These are phyloP conservation scores for Caenorhabditis panamensis DNA, from an alignment of 2,888 invertebrate species.

Conservation along the genomic window DNA sequence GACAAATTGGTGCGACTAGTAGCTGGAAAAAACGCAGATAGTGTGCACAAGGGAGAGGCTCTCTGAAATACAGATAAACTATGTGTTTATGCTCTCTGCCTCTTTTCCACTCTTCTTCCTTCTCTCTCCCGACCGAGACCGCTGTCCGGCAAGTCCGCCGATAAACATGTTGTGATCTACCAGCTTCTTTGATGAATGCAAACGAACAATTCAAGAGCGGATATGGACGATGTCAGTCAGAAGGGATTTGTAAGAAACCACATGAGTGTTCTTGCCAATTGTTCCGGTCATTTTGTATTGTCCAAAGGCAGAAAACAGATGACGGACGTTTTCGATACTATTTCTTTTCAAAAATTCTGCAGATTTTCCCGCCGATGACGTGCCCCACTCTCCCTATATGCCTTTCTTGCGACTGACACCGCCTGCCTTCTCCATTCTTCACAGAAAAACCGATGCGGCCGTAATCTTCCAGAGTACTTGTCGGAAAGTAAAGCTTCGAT, in stretches of 20 bases:
- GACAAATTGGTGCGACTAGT: slow-evolving; percentile 37
- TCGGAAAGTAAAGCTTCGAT: slow-evolving; percentile 59
- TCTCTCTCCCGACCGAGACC: slow-evolving; percentile 21
- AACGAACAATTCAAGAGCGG: slow-evolving; percentile 32
- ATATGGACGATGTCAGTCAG: slow-evolving; percentile 20
- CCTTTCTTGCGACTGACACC: slow-evolving; percentile 31
- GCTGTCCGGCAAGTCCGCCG: slow-evolving; percentile 55
- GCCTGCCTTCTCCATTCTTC: slow-evolving; percentile 41
- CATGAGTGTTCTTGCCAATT: slow-evolving; percentile 1
- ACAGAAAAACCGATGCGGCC: slow-evolving; percentile 60
- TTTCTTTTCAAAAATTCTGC: slow-evolving; percentile 46
- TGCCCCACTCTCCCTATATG: slow-evolving; percentile 19
- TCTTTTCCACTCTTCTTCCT: slow-evolving; percentile 16
- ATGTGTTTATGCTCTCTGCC: slow-evolving; percentile 47
- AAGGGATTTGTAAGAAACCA: slow-evolving; percentile 15
- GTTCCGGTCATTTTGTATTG: slow-evolving; percentile 14
- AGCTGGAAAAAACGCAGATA: slow-evolving; percentile 28
- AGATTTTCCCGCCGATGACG: slow-evolving; percentile 13
- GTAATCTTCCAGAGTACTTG: slow-evolving; percentile 63
- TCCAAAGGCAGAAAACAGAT: slow-evolving; percentile 3
- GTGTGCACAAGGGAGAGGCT: slow-evolving; percentile 16
- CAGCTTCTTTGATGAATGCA: slow-evolving; percentile 43
- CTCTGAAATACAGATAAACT: slow-evolving; percentile 61
- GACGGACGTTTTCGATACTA: slow-evolving; percentile 24
- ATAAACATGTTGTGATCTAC: slow-evolving; percentile 59